Evolutionary conservation across 2,797 vertebrate species (phyloP).

Genomic region (Crocodylus rhombifer): DNA sequence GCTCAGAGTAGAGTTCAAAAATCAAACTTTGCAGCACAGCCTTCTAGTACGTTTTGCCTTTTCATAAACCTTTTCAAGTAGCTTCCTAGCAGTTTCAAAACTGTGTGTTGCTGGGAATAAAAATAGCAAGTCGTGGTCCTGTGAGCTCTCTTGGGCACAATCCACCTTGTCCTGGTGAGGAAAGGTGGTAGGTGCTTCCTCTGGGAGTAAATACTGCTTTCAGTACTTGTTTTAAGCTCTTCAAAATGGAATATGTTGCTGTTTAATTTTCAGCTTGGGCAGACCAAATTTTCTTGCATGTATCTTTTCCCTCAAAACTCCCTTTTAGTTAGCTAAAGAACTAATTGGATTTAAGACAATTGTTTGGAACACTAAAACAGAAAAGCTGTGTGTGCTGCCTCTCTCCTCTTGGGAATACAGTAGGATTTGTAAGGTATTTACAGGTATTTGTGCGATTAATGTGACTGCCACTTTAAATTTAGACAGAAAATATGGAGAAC

Average conservation of each 20-base stretch:
- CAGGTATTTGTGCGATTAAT: conserved; percentile 7
- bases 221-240: conserved; percentile 46
- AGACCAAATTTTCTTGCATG: neutral
- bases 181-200: neutral
- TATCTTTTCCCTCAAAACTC: neutral
- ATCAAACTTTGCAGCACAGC: conserved; percentile 7
- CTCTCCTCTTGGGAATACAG: neutral
- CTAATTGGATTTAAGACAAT: neutral
- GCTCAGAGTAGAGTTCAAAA: conserved; percentile 63
- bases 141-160: neutral
- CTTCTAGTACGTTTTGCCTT: conserved; percentile 27
- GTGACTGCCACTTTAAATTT: conserved; percentile 54
- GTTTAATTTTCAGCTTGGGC: conserved; percentile 28
- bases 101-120: conserved; percentile 6
- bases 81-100: neutral
- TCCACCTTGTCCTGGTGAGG: neutral
- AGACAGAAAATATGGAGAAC: conserved; percentile 1
- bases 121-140: conserved; percentile 21
- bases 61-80: conserved; percentile 18
- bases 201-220: neutral
- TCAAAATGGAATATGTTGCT: conserved; percentile 20
- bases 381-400: neutral
- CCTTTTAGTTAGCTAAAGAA: neutral
- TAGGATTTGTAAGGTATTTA: conserved; percentile 48
- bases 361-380: neutral